A percentile compares a stretch with the other conserved stretches of the same genome.
These are phyloP conservation scores for Notodonta ziczac DNA, from an alignment of 2,888 invertebrate species.

Conservation along the genomic window DNA sequence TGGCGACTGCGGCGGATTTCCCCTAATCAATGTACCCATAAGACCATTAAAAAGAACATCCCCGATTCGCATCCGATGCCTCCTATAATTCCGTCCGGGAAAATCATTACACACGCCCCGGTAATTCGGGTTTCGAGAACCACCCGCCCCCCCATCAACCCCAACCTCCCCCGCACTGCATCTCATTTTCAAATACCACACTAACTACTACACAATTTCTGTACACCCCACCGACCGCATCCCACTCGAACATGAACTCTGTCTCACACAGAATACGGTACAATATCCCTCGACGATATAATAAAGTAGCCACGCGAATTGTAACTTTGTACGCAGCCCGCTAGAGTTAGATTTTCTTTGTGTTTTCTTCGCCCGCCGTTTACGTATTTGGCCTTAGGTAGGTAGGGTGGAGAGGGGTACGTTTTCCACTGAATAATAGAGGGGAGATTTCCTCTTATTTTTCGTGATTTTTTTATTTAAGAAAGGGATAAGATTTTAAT, in stretches of 20 bases:
- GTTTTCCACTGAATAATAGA: conserved; percentile 77
- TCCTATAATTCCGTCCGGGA: conserved; percentile 80
- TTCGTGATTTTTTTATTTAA: conserved; percentile 85
- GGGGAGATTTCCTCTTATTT: conserved; percentile 80
- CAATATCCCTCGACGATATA: conserved; percentile 42
- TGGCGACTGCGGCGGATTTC: conserved; percentile 40
- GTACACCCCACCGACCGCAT: conserved; percentile 49
- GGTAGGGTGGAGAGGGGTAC: conserved; percentile 49
- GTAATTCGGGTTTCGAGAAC: conserved; percentile 82
- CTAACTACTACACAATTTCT: conserved; percentile 69
- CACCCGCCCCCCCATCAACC: conserved; percentile 50
- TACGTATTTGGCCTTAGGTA: conserved; percentile 13
- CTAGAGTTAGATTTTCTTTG: conserved; percentile 76
- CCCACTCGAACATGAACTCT: conserved; percentile 62
- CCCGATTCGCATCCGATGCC: conserved; percentile 74
- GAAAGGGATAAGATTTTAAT: conserved; percentile 85
- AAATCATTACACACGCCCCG: conserved; percentile 84
- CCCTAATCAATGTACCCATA: conserved; percentile 52
- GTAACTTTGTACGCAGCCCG: conserved; percentile 67
- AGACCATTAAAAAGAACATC: conserved; percentile 58
- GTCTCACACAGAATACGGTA: conserved; percentile 48
- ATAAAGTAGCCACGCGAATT: conserved; percentile 59
- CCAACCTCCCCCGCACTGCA: conserved; percentile 70
- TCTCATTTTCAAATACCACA: conserved; percentile 82
- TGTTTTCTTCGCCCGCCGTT: conserved; percentile 52